Base-by-base conservation (phyloP, 1,140 invertebrate species). In the Riptortus pedestris region DNA sequence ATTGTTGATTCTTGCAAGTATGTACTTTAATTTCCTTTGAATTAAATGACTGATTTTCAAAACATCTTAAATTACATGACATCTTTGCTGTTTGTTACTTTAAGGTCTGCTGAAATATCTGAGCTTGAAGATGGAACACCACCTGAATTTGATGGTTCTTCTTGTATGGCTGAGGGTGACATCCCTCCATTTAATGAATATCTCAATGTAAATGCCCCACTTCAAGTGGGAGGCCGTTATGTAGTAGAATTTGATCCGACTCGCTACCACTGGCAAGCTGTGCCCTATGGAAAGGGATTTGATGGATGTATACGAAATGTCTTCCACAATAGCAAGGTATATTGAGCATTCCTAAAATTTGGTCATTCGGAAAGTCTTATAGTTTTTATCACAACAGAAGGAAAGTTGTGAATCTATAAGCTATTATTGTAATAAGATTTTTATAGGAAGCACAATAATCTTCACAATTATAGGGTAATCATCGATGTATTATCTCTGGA, bases 131-230 rank as follows among this genome's bases (percentile, higher is more conserved):
- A 96, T 73, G 89, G 90, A 26, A 85, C 85, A 33, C 86, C 90
- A 0, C 86, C 90, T 2, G 83, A 89, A 69, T 92, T 94, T 72
- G 90, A 95, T 71, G 86, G 90, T 66, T 83, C 83, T 3, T 84
- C 83, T 12, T 98, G 95, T 75, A 91, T 96, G 76, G 90, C 89
- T 0, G 81, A 83, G 63, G 91, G 90, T 12, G 83, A 80, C 0
- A 91, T 97, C 67, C 91, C 91, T 14, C 91, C 93, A 1, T 96
- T 96, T 75, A 96, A 95, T 74, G 92, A 96, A 74, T 97, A 94
- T 71, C 78, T 98, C 2, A 98, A 98, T 77, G 92, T 98, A 0
- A 96, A 97, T 76, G 85, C 91, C 0, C 92, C 94, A 0, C 77
- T 98, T 26, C 93, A 98, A 79, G 29, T 62, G 20, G 83, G 83